Base-by-base conservation (phyloP, 2,888 invertebrate species). In the Nomada ruficornis region DNA sequence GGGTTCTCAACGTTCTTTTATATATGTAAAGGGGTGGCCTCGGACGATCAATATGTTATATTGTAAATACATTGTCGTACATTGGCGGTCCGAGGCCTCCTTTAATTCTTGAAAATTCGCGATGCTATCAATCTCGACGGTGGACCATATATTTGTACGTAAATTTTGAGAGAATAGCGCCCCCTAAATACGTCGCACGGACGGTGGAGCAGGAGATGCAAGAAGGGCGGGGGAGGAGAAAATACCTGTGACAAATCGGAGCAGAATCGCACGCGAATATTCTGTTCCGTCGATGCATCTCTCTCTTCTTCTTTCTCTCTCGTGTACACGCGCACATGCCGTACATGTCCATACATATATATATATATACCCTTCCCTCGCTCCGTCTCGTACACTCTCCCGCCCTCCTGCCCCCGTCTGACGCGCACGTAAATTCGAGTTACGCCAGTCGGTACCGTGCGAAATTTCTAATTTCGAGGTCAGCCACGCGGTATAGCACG, bases 381-480 rank as follows among this genome's bases (percentile, higher is more conserved):
- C 15, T 65, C 29, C 5, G 11, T 62, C 50, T 60, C 59, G 36
- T 15, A 59, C 36, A 18, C 36, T 26, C 57, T 55, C 52, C 54
- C 23, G 3, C 2, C 62, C 44, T 44, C 20, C 44, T 13, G 9
- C 10, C 10, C 55, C 52, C 62, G 36, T 52, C 70, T n/a, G 54
- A 67, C 52, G 23, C 83, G 47, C 71, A 64, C 76, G 79, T 70
- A 80, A 83, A 83, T 84, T 80, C 77, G 71, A 67, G 71, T 71
- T 77, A 69, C 83, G 80, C 74, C 77, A 63, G 59, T 71, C 60
- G 54, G 52, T 44, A 57, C 59, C 78, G 81, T 82, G 76, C 76
- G 73, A 84, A 85, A 85, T 84, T 85, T 84, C 84, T 84, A 85
- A 79, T 85, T 84, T 89, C 89, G 89, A 88, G 87, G 87, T 87